Evolutionary conservation across 2,888 invertebrate species (phyloP).

Genomic region (Lasioglossum leucozonium): DNA sequence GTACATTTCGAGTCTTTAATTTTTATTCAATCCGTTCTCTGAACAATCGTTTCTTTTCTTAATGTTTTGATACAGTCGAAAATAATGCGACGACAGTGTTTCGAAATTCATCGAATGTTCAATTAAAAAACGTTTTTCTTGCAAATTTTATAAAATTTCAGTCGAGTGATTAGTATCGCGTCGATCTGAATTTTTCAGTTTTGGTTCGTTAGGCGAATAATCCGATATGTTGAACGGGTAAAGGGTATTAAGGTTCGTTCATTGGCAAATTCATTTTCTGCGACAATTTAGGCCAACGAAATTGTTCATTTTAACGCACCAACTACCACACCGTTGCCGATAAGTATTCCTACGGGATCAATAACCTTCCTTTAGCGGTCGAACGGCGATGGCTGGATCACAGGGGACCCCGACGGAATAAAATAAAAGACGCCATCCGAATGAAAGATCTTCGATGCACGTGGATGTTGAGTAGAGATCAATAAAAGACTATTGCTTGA

Average conservation of each 20-base stretch:
- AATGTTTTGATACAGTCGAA: no score
- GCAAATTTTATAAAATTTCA: neutral
- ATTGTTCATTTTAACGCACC: slow-evolving; percentile 1
- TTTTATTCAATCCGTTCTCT: neutral
- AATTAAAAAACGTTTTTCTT: no score
- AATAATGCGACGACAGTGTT: neutral
- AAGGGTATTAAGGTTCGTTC: neutral
- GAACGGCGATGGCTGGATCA: neutral
- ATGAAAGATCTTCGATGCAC: neutral
- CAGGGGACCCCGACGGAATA: neutral
- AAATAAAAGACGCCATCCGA: slow-evolving; percentile 1
- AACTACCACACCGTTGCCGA: neutral
- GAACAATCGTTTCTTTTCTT: no score
- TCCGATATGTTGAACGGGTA: neutral
- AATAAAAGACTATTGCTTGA: no score
- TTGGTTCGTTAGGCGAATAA: neutral
- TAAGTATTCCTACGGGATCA: neutral
- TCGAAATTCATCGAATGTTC: neutral
- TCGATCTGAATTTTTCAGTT: neutral
- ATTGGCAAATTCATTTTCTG: neutral
- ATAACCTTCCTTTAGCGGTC: slow-evolving; percentile 3
- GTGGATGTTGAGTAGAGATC: neutral
- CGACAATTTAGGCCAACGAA: neutral
- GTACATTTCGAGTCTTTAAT: neutral
- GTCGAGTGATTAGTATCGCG: neutral